A percentile compares a stretch with the other conserved stretches of the same genome.
phyloP scores from a whole-genome alignment of 2,797 vertebrate species.

The Taeniopygia guttata region DNA sequence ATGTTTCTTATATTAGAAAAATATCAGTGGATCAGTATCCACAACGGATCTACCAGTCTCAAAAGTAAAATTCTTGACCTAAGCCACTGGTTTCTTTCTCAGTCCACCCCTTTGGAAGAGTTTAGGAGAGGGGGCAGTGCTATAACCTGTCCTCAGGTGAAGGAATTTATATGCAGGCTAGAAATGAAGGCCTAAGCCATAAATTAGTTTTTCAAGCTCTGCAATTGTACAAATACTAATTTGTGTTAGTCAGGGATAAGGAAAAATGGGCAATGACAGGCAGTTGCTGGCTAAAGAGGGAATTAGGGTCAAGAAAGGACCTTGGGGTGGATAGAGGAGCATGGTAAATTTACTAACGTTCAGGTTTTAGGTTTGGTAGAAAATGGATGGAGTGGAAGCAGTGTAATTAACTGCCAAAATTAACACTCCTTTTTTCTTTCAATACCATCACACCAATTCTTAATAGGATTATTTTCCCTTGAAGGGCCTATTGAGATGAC shows the following conservation, averaged over 20 bases:
- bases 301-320: not conserved
- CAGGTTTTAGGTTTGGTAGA: not conserved
- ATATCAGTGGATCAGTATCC: constrained; percentile 18
- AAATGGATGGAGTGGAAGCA: not conserved
- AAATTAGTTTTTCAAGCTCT: not conserved
- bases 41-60: not conserved
- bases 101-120: not conserved
- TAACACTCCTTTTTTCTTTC: not conserved
- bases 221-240: not conserved
- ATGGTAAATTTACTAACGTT: not conserved
- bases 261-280: not conserved
- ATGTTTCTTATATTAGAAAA: constrained; percentile 51
- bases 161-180: not conserved
- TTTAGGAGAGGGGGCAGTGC: not conserved
- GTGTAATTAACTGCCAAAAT: constrained; percentile 18
- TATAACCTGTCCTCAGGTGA: not conserved
- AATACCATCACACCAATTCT: not conserved
- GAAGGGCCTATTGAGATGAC: constrained; percentile 3
- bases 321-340: not conserved
- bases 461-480: not conserved
- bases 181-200: constrained; percentile 3
- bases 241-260: not conserved
- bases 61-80: not conserved
- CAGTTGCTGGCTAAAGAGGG: not conserved
- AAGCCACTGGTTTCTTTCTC: not conserved